Conservation (phyloP, 1,140 invertebrate species). For the Cecropterus lyciades region DNA sequence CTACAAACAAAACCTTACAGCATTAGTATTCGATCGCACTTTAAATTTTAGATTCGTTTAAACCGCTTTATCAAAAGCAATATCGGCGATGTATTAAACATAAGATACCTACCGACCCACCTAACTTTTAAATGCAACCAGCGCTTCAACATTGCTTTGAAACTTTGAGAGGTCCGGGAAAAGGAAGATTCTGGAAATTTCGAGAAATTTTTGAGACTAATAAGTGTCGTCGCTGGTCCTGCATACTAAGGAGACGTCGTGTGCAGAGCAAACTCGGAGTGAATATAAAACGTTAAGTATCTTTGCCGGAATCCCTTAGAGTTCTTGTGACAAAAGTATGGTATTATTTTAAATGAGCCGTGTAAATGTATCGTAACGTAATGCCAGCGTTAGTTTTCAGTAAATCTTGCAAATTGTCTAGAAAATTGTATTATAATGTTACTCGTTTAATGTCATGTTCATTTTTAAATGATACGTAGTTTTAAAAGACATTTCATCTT, state of each 20-base stretch:
- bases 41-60: slow-evolving; percentile 81
- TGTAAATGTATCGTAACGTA: slow-evolving; percentile 40
- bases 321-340: slow-evolving; percentile 49
- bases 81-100: slow-evolving; percentile 82
- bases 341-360: slow-evolving; percentile 44
- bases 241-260: slow-evolving; percentile 77
- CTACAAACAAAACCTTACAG: slow-evolving; percentile 66
- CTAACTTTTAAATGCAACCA: slow-evolving; percentile 73
- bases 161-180: slow-evolving; percentile 62
- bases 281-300: slow-evolving; percentile 76
- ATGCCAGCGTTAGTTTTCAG: slow-evolving; percentile 36
- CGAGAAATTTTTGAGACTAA: slow-evolving; percentile 81
- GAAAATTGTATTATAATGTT: slow-evolving; percentile 24
- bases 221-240: slow-evolving; percentile 71
- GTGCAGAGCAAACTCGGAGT: slow-evolving; percentile 69
- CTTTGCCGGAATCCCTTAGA: slow-evolving; percentile 53
- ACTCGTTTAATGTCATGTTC: slow-evolving; percentile 15
- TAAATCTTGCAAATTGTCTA: slow-evolving; percentile 24
- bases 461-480: neutral
- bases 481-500: neutral
- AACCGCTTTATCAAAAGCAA: slow-evolving; percentile 82
- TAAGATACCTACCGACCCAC: slow-evolving; percentile 63
- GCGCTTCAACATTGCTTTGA: slow-evolving; percentile 60
- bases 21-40: slow-evolving; percentile 79
- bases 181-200: slow-evolving; percentile 71